A percentile compares a stretch with the other conserved stretches of the same genome.
These are phyloP conservation scores for Acinonyx jubatus DNA, from an alignment of 2,113 vertebrate genomes.

Conservation along the genomic window DNA sequence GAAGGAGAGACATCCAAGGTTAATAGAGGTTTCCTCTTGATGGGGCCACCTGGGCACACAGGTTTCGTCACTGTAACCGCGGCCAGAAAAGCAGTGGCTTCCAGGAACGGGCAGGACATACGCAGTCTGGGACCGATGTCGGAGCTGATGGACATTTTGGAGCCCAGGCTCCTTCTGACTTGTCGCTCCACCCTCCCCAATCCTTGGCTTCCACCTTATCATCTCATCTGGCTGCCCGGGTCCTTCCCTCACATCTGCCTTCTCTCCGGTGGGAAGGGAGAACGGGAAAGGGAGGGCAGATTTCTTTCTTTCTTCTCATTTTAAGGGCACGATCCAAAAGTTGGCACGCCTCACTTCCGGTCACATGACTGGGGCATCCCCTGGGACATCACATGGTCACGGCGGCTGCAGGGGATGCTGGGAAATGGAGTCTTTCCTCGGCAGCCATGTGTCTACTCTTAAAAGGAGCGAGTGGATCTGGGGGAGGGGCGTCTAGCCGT, in stretches of 20 bases:
- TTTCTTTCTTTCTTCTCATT: background rate
- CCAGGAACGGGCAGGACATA: background rate
- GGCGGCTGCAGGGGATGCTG: background rate
- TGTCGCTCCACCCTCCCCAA: background rate
- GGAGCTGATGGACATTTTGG: background rate
- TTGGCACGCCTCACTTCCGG: background rate
- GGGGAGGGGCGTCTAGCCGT: background rate
- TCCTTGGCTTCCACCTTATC: background rate
- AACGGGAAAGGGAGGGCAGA: background rate
- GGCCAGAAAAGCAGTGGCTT: background rate
- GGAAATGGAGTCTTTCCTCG: background rate
- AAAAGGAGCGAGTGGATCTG: background rate
- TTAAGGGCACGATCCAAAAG: background rate
- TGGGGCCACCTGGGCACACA: background rate
- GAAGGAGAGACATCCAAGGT: background rate
- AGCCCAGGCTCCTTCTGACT: background rate
- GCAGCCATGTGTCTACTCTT: background rate
- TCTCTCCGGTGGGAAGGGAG: background rate
- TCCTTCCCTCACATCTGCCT: background rate
- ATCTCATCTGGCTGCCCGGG: background rate
- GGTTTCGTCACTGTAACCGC: background rate
- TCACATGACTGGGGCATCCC: background rate
- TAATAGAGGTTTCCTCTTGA: background rate
- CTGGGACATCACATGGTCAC: background rate
- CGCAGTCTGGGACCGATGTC: accelerated